Evolutionary conservation across 1,140 invertebrate species (phyloP).

Genomic region (Dendroctonus ponderosae): DNA sequence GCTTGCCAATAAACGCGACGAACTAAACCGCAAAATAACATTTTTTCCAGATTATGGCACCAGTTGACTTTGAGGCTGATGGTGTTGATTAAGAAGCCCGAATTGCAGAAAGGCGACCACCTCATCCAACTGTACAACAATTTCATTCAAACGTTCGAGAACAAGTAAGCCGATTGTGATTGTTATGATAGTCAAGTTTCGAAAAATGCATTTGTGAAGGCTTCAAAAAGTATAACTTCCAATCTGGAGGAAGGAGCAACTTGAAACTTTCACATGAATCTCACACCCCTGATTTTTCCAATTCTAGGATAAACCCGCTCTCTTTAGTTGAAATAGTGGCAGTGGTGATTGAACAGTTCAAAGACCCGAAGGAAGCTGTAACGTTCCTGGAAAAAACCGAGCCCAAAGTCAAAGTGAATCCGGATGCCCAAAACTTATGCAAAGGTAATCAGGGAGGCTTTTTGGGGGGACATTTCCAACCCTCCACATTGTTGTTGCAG

Average conservation of each 20-base stretch:
- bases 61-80: constrained; percentile 87
- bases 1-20: too few relatives aligned
- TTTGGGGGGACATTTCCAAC: not conserved
- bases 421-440: constrained; percentile 82
- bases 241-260: too few relatives aligned
- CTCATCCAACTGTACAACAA: constrained; percentile 87
- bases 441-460: constrained; percentile 51
- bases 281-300: too few relatives aligned
- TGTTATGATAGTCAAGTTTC: not conserved
- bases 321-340: constrained; percentile 87
- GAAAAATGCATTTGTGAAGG: constrained; percentile 29
- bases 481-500: constrained; percentile 39
- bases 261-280: constrained; percentile 3
- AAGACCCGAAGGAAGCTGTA: constrained; percentile 78
- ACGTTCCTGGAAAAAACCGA: constrained; percentile 84
- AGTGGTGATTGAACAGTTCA: constrained; percentile 75
- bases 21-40: constrained; percentile 13
- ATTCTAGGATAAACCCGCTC: constrained; percentile 86
- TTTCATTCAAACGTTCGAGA: constrained; percentile 92
- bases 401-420: constrained; percentile 82
- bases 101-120: constrained; percentile 74
- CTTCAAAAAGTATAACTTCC: constrained; percentile 27
- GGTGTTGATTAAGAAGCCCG: constrained; percentile 77
- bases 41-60: constrained; percentile 84
- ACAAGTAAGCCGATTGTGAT: constrained; percentile 69